Evolutionary conservation across 2,888 invertebrate genomes (phyloP).

Genomic region (Patella pellucida): DNA sequence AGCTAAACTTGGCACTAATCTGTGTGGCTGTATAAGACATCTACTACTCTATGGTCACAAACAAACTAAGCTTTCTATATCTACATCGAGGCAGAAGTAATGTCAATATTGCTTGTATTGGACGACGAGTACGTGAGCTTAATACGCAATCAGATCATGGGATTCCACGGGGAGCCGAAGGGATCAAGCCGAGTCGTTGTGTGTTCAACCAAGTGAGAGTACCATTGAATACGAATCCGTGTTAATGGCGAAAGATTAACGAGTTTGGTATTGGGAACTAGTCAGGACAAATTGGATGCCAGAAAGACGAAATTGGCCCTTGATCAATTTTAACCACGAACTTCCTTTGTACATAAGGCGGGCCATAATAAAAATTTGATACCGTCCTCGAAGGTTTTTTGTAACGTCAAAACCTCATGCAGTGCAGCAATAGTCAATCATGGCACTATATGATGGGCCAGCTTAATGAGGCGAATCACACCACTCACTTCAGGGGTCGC

Average conservation of each 20-base stretch:
- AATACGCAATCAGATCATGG: neutral
- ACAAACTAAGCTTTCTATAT: no score
- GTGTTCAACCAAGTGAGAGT: slow-evolving; percentile 11
- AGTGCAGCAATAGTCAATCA: neutral
- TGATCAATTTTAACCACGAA: no score
- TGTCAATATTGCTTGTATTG: no score
- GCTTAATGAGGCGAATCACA: neutral
- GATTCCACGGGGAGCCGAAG: neutral
- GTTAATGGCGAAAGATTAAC: neutral
- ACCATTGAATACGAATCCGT: neutral
- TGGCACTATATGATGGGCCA: neutral
- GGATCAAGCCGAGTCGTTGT: slow-evolving; percentile 3
- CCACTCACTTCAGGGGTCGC: neutral
- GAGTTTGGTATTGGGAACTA: neutral
- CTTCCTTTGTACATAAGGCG: no score
- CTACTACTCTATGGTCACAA: no score
- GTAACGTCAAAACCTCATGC: no score
- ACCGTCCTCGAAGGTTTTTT: neutral
- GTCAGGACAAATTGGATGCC: neutral
- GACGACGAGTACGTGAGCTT: neutral
- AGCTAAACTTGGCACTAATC: no score
- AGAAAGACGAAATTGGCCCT: neutral
- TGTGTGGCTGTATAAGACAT: no score
- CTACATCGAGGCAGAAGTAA: no score
- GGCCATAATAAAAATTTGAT: neutral